phyloP scores from a whole-genome alignment of 2,113 vertebrate genomes.

The Myotis lucifugus region DNA sequence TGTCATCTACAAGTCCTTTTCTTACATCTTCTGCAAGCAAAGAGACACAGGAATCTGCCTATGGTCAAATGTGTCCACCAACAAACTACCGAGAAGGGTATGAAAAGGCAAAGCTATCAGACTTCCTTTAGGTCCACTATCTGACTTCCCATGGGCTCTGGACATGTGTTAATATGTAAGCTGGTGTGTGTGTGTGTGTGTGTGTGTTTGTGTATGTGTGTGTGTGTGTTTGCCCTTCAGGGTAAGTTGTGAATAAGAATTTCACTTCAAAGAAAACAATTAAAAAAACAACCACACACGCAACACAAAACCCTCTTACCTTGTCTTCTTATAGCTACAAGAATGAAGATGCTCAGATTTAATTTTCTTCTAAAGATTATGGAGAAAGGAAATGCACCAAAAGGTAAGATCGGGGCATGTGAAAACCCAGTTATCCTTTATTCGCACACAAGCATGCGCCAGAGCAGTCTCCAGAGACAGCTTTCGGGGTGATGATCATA shows the following conservation, averaged over 20 bases:
- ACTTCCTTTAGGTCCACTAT: not conserved
- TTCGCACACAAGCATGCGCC: not conserved
- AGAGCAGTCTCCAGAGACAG: not conserved
- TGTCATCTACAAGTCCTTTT: not conserved
- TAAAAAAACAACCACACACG: not conserved
- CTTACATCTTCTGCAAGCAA: not conserved
- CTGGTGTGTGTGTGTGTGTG: not conserved
- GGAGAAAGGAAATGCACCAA: not conserved
- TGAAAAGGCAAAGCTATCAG: not conserved
- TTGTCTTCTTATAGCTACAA: not conserved
- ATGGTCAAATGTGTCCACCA: not conserved
- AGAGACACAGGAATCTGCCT: slow-evolving; percentile 3
- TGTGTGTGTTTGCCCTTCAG: not conserved
- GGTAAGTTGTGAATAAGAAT: not conserved
- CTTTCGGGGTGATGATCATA: fast-evolving
- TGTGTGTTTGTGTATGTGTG: no score
- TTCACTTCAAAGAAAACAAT: slow-evolving; percentile 48
- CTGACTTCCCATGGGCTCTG: slow-evolving; percentile 4
- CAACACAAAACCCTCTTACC: not conserved
- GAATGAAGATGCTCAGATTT: not conserved
- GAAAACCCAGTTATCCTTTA: not conserved
- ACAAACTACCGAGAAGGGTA: not conserved
- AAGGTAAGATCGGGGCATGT: not conserved
- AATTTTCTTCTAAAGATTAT: not conserved
- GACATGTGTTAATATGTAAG: not conserved